Conservation (phyloP, 2,797 vertebrate genomes). For the Chrysolophus pictus region DNA sequence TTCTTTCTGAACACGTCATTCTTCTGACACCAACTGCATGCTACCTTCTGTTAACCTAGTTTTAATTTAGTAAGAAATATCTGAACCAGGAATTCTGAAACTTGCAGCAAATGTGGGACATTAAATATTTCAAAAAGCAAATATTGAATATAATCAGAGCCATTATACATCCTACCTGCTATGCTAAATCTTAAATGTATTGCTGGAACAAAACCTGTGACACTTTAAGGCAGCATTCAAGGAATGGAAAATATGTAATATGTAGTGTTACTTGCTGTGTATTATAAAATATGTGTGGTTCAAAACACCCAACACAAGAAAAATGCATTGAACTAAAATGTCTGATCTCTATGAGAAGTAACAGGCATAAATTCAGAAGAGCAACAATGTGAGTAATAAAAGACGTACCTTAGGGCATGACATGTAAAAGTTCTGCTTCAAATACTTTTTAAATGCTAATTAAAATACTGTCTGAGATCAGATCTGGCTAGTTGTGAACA, state of each 20-base stretch:
- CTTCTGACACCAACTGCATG: conserved; percentile 29
- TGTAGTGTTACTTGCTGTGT: fast-evolving
- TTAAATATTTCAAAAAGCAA: conserved; percentile 33
- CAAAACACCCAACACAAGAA: not conserved
- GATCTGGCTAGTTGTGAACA: not conserved
- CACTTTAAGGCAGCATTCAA: not conserved
- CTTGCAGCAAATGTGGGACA: not conserved
- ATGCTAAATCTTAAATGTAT: not conserved
- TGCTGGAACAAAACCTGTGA: not conserved
- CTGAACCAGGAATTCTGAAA: conserved; percentile 20
- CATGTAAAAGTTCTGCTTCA: not conserved
- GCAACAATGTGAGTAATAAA: not conserved
- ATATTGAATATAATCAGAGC: not conserved
- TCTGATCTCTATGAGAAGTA: not conserved
- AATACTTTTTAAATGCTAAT: not conserved
- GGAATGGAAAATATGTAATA: not conserved
- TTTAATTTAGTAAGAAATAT: conserved; percentile 35
- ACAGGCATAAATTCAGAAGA: not conserved
- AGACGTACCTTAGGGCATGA: not conserved
- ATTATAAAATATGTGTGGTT: not conserved
- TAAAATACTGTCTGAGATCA: not conserved
- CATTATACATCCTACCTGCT: not conserved
- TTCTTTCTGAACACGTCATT: not conserved
- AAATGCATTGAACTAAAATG: not conserved
- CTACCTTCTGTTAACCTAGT: conserved; percentile 57